A percentile compares a stretch with the other conserved stretches of the same genome.
phyloP scores from a whole-genome alignment of 2,113 vertebrate genomes.

The Gallinago media region DNA sequence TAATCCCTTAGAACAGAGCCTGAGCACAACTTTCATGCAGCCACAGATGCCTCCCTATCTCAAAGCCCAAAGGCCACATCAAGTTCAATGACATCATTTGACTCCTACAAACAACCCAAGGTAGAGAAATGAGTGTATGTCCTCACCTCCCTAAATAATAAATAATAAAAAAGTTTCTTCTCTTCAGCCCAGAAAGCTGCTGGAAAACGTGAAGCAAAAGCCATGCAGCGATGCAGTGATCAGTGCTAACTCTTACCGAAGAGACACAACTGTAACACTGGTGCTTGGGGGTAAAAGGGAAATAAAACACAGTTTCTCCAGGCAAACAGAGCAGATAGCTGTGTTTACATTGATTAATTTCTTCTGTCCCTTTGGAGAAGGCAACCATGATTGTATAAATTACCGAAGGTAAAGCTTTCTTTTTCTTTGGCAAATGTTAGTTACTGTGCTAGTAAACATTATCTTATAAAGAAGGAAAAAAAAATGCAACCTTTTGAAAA shows the following conservation, averaged over 20 bases:
- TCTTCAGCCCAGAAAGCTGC: neutral
- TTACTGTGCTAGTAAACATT: neutral
- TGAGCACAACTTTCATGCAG: neutral
- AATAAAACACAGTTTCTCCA: neutral
- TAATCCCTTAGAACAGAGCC: neutral
- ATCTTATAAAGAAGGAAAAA: neutral
- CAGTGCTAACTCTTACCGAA: neutral
- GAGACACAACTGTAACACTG: neutral
- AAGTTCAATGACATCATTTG: neutral
- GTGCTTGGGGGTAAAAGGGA: neutral
- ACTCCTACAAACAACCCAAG: neutral
- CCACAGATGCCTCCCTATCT: fast-evolving
- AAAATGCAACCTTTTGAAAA: neutral
- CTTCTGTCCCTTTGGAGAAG: neutral
- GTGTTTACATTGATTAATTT: neutral
- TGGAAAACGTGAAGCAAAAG: neutral
- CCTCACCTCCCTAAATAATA: neutral
- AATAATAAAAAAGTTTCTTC: neutral
- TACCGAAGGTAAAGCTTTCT: neutral
- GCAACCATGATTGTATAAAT: neutral
- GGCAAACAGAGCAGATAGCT: neutral
- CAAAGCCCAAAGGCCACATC: neutral
- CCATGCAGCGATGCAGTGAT: neutral
- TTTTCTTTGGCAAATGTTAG: neutral
- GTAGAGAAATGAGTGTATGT: neutral